These are phyloP conservation scores for Champsocephalus gunnari DNA, from an alignment of 2,797 vertebrate genomes.

Conservation along the genomic window DNA sequence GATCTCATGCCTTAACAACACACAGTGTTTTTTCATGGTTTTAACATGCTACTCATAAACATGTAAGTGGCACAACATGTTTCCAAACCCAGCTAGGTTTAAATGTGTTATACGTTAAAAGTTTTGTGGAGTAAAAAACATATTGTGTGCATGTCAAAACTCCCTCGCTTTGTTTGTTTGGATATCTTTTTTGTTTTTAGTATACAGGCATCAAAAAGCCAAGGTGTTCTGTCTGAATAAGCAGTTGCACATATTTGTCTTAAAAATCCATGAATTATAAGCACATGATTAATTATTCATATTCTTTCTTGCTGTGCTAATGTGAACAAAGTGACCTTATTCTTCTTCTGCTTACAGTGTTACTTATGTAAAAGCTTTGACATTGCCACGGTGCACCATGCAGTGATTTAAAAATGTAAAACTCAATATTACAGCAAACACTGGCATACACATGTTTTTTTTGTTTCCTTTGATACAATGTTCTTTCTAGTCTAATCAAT, in stretches of 20 bases:
- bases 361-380: conserved; percentile 49
- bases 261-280: conserved; percentile 84
- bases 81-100: background rate
- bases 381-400: conserved; percentile 28
- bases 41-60: background rate
- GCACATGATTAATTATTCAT: conserved; percentile 84
- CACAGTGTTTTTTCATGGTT: background rate
- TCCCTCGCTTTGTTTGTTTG: background rate
- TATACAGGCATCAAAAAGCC: conserved; percentile 6
- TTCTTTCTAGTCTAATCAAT: conserved; percentile 3
- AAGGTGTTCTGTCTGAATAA: conserved; percentile 21
- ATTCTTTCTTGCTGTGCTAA: conserved; percentile 75
- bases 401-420: conserved; percentile 24
- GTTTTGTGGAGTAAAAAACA: background rate
- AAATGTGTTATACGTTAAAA: background rate
- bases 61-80: background rate
- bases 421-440: conserved; percentile 14
- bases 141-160: background rate
- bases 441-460: background rate
- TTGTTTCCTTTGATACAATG: conserved; percentile 20
- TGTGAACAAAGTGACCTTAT: conserved; percentile 85
- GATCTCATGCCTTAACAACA: background rate
- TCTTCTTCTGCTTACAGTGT: conserved; percentile 65
- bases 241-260: conserved; percentile 81
- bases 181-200: conserved; percentile 21